These are phyloP conservation scores for Hydrochoerus hydrochaeris DNA, from an alignment of 2,113 vertebrate species.

Conservation along the genomic window DNA sequence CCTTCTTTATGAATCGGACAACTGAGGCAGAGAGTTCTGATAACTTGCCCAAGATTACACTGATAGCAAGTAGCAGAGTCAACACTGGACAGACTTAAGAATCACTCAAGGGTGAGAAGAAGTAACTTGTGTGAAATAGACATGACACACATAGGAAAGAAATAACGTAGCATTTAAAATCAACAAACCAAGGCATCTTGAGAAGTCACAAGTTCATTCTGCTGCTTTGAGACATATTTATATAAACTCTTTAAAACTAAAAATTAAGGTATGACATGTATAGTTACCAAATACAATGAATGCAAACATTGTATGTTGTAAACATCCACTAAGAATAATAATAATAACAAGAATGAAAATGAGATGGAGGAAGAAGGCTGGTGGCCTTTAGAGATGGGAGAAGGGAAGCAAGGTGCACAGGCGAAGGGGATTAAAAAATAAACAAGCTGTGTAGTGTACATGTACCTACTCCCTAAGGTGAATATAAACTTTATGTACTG, in stretches of 20 bases:
- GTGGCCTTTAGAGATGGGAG: background rate
- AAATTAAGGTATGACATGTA: background rate
- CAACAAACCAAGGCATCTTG: background rate
- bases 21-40: background rate
- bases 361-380: background rate
- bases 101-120: background rate
- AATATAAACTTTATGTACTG: background rate
- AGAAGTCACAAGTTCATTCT: background rate
- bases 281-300: background rate
- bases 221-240: conserved; percentile 21
- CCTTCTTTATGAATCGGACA: background rate
- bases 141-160: background rate
- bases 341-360: background rate
- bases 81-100: background rate
- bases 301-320: background rate
- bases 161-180: background rate
- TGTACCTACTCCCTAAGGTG: background rate
- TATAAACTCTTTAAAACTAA: background rate
- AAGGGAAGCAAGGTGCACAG: background rate
- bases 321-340: background rate
- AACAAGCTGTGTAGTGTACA: background rate
- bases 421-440: background rate
- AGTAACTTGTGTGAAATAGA: background rate
- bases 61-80: background rate
- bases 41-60: background rate